phyloP scores from a whole-genome alignment of 2,888 invertebrate genomes.

The Eupeodes luniger region DNA sequence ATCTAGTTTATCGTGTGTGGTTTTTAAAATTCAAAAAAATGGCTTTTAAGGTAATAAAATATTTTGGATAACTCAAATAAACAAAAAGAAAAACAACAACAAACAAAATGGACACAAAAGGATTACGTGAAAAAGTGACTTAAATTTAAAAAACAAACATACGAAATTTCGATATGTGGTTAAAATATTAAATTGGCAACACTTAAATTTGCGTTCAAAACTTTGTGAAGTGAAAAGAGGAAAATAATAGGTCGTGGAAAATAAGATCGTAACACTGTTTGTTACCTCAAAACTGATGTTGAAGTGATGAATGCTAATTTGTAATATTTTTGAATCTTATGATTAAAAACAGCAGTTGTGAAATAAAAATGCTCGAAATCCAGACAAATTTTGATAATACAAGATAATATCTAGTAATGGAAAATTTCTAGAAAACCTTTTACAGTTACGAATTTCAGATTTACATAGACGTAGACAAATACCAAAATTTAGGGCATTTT shows the following conservation, averaged over 20 bases:
- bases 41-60: constrained; percentile 78
- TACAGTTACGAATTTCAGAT: too few relatives aligned
- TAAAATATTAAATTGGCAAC: constrained; percentile 17
- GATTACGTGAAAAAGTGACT: constrained; percentile 63
- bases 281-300: too few relatives aligned
- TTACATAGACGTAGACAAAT: too few relatives aligned
- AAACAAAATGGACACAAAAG: constrained; percentile 48
- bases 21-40: constrained; percentile 71
- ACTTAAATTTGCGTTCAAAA: not conserved
- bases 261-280: too few relatives aligned
- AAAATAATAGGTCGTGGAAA: not conserved
- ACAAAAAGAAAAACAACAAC: not conserved
- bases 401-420: too few relatives aligned
- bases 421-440: too few relatives aligned
- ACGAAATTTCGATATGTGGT: not conserved
- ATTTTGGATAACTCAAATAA: constrained; percentile 39
- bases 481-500: too few relatives aligned
- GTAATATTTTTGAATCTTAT: too few relatives aligned
- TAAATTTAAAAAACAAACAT: not conserved
- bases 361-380: too few relatives aligned
- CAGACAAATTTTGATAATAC: too few relatives aligned
- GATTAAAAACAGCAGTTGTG: too few relatives aligned
- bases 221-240: not conserved
- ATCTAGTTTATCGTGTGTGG: constrained; percentile 42
- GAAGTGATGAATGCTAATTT: too few relatives aligned